Conservation (phyloP, 2,888 invertebrate genomes). For the Temnothorax unifasciatus region DNA sequence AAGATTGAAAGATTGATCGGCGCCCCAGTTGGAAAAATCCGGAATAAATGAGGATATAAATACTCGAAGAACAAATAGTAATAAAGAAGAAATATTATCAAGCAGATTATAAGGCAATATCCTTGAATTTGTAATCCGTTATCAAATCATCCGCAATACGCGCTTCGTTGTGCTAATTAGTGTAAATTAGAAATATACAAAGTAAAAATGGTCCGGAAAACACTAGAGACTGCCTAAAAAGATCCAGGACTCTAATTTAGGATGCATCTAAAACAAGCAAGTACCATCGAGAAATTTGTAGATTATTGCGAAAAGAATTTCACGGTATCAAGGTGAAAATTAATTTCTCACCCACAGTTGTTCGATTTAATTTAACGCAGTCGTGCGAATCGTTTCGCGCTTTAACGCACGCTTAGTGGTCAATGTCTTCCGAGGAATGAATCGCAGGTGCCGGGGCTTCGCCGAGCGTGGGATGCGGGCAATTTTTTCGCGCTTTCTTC, state of each 20-base stretch:
- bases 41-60: background rate
- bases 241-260: background rate
- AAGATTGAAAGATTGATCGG: background rate
- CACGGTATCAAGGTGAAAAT: background rate
- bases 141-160: background rate
- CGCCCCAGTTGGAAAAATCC: background rate
- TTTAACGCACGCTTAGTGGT: slow-evolving; percentile 51
- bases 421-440: slow-evolving; percentile 68
- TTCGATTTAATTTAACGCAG: slow-evolving; percentile 24
- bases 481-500: background rate
- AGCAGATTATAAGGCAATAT: background rate
- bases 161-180: background rate
- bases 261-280: background rate
- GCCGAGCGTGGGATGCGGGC: slow-evolving; percentile 16
- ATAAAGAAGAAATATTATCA: background rate
- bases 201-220: background rate
- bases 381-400: background rate
- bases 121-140: background rate
- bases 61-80: background rate
- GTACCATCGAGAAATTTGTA: background rate
- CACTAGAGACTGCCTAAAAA: background rate
- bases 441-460: slow-evolving; percentile 61
- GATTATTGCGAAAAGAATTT: background rate
- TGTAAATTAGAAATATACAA: background rate
- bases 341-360: background rate